Evolutionary conservation across 2,113 vertebrate genomes (phyloP).

Genomic region (Progne subis): DNA sequence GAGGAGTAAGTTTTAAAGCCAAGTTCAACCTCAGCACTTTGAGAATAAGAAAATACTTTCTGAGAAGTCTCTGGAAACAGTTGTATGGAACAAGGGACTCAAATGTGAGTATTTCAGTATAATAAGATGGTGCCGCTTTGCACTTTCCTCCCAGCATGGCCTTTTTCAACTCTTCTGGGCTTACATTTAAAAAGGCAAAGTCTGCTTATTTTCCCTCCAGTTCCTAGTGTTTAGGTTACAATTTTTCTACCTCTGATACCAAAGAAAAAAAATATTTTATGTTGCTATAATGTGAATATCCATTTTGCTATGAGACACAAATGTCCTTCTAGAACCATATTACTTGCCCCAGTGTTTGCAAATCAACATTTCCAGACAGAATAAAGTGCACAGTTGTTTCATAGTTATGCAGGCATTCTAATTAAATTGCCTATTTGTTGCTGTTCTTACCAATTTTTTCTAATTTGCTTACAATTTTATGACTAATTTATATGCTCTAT

Average conservation of each 20-base stretch:
- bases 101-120: not conserved
- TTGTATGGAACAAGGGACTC: not conserved
- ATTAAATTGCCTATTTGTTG: not conserved
- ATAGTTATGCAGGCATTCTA: not conserved
- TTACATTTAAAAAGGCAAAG: not conserved
- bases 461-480: not conserved
- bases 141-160: not conserved
- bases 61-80: not conserved
- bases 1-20: not conserved
- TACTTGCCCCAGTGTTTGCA: not conserved
- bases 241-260: not conserved
- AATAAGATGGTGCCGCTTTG: not conserved
- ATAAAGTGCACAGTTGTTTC: not conserved
- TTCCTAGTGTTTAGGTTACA: not conserved
- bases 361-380: not conserved
- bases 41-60: not conserved
- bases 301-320: not conserved
- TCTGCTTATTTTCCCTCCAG: not conserved
- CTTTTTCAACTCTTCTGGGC: not conserved
- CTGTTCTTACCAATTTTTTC: not conserved
- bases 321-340: not conserved
- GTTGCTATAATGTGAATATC: not conserved
- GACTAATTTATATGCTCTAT: not conserved
- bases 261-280: not conserved
- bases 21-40: not conserved